Evolutionary conservation across 2,888 invertebrate genomes (phyloP), one percentile per base, ranked within the genome.

Genomic region (Orgyia antiqua): DNA sequence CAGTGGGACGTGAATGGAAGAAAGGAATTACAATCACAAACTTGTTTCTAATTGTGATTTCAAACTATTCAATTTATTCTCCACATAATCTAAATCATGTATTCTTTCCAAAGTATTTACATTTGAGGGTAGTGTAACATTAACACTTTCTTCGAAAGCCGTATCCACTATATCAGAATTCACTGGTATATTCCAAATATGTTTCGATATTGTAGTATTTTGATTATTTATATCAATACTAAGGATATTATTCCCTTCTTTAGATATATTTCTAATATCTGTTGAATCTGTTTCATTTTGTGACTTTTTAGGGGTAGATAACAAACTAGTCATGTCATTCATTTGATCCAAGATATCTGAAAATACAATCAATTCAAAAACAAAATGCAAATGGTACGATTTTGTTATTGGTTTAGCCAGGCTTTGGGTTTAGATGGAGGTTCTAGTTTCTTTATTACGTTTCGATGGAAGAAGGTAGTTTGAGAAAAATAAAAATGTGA

Each of bases 261-360:
- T 25, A 30, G 29, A 6, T n/a, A 5, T 10, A n/a, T 10, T 7
- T 13, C 4, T 8, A 13, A n/a, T n/a, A 3, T 13, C 10, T 11
- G 23, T 7, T 13, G n/a, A 6, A 1, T 24, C 4, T 13, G 18
- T 36, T 2, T 44, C 49, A 27, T 53, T 42, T 1, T 42, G 35
- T 7, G 35, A 42, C n/a, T 27, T 28, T 13, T 38, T 57, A 8
- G 52, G 55, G 9, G 42, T 57, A 0, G 61, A 58, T 7, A 72
- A 37, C 7, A 60, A 54, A 8, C 40, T 62, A 0, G 82, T 76
- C 37, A 83, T 60, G 27, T 83, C 68, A 32, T 70, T 72, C 39
- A 86, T 71, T 54, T 84, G 71, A 33, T 79, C 76, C 5, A 86
- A 51, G 27, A 83, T 74, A 54, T 79, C 86, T 86, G 74, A 37